Percentiles rank a stretch among this genome's conserved stretches.
Evolutionary conservation across 1,140 invertebrate genomes (phyloP).

Genomic region (Araneus ventricosus): DNA sequence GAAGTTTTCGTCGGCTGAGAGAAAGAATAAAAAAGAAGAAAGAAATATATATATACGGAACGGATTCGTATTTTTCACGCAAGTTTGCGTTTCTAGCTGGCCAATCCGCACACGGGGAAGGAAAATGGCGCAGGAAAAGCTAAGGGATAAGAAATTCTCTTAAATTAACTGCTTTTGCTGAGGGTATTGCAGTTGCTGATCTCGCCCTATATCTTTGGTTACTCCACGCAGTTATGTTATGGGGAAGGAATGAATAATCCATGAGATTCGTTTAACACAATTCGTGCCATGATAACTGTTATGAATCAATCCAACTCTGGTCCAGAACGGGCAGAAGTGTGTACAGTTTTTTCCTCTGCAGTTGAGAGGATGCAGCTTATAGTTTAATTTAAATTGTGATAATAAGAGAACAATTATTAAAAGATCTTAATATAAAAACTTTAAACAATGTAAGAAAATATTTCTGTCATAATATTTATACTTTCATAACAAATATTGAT

Average conservation of each 20-base stretch:
- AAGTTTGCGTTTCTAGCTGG: conserved; percentile 54
- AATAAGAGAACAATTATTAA: too few species aligned
- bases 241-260: neutral
- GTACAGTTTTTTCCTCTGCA: neutral
- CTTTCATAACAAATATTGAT: too few species aligned
- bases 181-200: neutral
- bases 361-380: too few species aligned
- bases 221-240: neutral
- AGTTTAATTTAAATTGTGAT: too few species aligned
- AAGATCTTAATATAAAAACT: too few species aligned
- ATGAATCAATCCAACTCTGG: neutral
- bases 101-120: conserved; percentile 18
- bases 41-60: conserved; percentile 20
- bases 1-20: conserved; percentile 59
- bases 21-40: conserved; percentile 17
- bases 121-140: neutral
- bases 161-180: conserved; percentile 40
- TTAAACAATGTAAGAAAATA: too few species aligned
- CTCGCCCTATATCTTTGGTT: neutral
- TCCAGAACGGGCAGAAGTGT: neutral
- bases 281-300: neutral
- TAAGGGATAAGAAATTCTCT: conserved; percentile 41
- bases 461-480: too few species aligned
- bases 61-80: conserved; percentile 69
- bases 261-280: conserved; percentile 14